Evolutionary conservation across 2,888 invertebrate species (phyloP).

Genomic region (Pandemis cinnamomeana): DNA sequence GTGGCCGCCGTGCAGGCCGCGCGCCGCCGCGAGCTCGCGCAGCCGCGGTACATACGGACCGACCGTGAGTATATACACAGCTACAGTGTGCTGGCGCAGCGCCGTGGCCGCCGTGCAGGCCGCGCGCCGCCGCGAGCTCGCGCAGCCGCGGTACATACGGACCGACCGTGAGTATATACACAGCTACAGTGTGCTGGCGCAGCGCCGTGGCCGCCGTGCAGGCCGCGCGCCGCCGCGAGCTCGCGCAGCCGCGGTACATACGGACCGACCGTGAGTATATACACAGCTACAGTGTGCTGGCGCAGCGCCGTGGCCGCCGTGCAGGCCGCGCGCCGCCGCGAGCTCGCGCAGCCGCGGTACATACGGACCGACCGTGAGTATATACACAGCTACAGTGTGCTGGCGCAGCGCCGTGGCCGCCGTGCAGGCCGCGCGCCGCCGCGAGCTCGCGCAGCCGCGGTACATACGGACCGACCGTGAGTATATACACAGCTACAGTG

Average conservation of each 20-base stretch:
- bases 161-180: constrained; percentile 31
- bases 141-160: constrained; percentile 51
- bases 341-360: constrained; percentile 78
- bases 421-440: constrained; percentile 89
- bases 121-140: constrained; percentile 88
- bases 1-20: constrained; percentile 89
- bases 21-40: constrained; percentile 87
- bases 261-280: constrained; percentile 35
- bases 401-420: constrained; percentile 90
- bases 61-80: constrained; percentile 30
- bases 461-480: constrained; percentile 33
- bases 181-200: constrained; percentile 78
- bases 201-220: constrained; percentile 89
- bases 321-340: constrained; percentile 88
- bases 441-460: constrained; percentile 84
- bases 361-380: constrained; percentile 35
- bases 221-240: constrained; percentile 88
- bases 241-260: constrained; percentile 65
- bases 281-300: constrained; percentile 70
- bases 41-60: constrained; percentile 46
- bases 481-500: neutral
- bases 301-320: constrained; percentile 89
- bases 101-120: constrained; percentile 90
- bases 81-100: constrained; percentile 83
- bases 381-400: no score